Evolutionary conservation across 2,888 invertebrate species (phyloP), one percentile per base, ranked within the genome.

Genomic region (Ditula angustiorana): DNA sequence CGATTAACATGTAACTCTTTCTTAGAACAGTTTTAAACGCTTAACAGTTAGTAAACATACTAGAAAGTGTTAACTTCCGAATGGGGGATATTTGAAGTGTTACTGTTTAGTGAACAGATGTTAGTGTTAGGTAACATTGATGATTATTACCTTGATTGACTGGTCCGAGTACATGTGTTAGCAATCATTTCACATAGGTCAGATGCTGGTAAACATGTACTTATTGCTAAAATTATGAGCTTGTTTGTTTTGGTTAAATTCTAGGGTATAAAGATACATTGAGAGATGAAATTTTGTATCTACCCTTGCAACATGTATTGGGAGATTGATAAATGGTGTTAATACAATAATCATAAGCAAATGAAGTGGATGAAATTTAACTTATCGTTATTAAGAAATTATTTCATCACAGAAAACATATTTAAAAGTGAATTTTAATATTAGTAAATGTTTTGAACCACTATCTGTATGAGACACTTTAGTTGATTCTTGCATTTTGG

Each of bases 11-110:
- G 59, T 64, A 59, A 59, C 35, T 35, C 28, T 53, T 47, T 47
- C 37, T 53, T 53, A 28, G 8, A 35, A 33, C 16, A 16, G 35
- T 47, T 47, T 37, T 26, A 26, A 52, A 8, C 44, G n/a, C 16
- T 47, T 28, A 53, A 53, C 24, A 35, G 8, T 5, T 3, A 10
- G 19, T n/a, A 53, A 46, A 59, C 26, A n/a, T n/a, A 13, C 28
- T 10, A 21, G 13, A 28, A 53, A 23, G 23, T 37, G 23, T 37
- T 5, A 16, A 28, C 23, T 76, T 74, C 67, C 56, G 75, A 77
- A 82, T 24, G 23, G 10, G 44, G 19, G 50, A 50, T 19, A 28
- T 16, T 21, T 50, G 28, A 13, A 44, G 44, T 30, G 26, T 47
- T 37, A 41, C 52, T 50, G 33, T 35, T 58, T 52, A 41, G 33